phyloP scores from a whole-genome alignment of 2,797 vertebrate genomes.

The Ctenopoma multispine region DNA sequence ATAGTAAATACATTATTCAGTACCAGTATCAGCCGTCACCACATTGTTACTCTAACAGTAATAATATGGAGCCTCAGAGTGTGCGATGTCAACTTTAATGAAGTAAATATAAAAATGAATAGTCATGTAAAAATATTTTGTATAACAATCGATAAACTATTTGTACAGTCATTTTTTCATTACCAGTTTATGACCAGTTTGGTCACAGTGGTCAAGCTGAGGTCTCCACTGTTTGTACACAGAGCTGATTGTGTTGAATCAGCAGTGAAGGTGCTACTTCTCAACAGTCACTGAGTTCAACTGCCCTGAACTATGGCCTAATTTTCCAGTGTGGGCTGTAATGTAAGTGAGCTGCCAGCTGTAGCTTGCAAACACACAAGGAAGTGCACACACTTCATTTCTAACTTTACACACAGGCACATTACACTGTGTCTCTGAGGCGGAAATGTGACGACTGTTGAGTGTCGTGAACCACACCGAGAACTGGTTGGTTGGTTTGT shows the following conservation, averaged over 20 bases:
- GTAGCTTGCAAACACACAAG: slow-evolving; percentile 27
- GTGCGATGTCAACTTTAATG: too few relatives aligned
- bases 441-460: slow-evolving; percentile 48
- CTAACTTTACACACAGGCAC: slow-evolving; percentile 11
- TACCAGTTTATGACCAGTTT: too few relatives aligned
- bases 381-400: neutral
- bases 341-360: slow-evolving; percentile 29
- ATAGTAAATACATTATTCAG: too few relatives aligned
- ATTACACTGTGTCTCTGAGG: slow-evolving; percentile 13
- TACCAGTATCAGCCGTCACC: too few relatives aligned
- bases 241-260: slow-evolving; percentile 9
- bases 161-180: too few relatives aligned
- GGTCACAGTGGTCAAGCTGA: neutral
- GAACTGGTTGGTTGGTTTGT: slow-evolving; percentile 25
- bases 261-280: neutral
- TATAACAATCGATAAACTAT: too few relatives aligned
- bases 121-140: too few relatives aligned
- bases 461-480: slow-evolving; percentile 25
- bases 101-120: too few relatives aligned
- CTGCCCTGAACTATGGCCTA: slow-evolving; percentile 25
- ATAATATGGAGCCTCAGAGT: too few relatives aligned
- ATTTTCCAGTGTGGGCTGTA: slow-evolving; percentile 17
- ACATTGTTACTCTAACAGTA: too few relatives aligned
- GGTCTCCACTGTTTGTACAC: slow-evolving; percentile 22
- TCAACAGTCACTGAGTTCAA: slow-evolving; percentile 42